Percentiles rank a stretch among this genome's conserved stretches.
phyloP scores from a whole-genome alignment of 37 sponge, comb jelly and placozoan species.

The Beroe ovata region DNA sequence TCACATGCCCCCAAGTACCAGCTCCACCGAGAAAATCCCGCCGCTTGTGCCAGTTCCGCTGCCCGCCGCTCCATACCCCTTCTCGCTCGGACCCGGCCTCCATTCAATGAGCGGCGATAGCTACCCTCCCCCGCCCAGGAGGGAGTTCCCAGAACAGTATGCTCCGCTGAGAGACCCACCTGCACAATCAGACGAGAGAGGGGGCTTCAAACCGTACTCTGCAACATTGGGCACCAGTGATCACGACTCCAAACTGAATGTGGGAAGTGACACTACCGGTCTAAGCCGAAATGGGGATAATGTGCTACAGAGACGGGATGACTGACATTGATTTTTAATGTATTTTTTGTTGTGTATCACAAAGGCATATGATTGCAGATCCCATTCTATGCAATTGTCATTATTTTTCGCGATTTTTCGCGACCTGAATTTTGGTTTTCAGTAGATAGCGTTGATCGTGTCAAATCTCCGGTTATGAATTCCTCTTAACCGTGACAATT shows the following conservation, averaged over 20 bases:
- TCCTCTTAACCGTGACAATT: too few relatives aligned
- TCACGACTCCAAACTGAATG: neutral
- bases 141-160: neutral
- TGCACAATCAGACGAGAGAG: neutral
- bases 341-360: too few relatives aligned
- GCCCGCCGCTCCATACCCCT: neutral
- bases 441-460: too few relatives aligned
- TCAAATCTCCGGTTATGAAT: too few relatives aligned
- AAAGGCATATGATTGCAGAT: too few relatives aligned
- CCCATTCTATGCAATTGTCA: too few relatives aligned
- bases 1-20: neutral
- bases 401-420: too few relatives aligned
- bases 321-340: too few relatives aligned
- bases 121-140: neutral
- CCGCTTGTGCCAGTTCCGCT: conserved; percentile 54
- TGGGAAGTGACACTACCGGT: neutral
- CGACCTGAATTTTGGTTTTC: too few relatives aligned
- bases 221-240: neutral
- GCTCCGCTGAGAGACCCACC: neutral
- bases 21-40: conserved; percentile 19
- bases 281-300: too few relatives aligned
- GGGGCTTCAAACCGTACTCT: neutral
- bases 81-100: neutral
- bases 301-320: too few relatives aligned
- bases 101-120: neutral